Evolutionary conservation across 2,113 vertebrate genomes (phyloP).

Genomic region (Romanogobio albipinnatus): DNA sequence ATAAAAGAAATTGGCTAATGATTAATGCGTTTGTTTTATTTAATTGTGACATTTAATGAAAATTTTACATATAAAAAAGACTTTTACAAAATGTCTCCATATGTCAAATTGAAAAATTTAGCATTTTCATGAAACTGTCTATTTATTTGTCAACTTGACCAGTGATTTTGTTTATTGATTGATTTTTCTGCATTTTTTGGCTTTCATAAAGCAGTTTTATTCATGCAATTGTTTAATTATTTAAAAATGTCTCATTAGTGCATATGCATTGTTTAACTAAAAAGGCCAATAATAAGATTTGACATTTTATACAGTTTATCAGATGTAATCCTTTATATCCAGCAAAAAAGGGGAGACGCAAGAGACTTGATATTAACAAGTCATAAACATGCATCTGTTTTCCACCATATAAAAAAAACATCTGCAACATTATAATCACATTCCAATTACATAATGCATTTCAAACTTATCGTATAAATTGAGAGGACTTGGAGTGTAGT

Average conservation of each 20-base stretch:
- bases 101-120: no score
- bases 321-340: background rate
- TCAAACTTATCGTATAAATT: background rate
- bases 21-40: no score
- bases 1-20: no score
- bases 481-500: background rate
- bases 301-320: background rate
- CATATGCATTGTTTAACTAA: background rate
- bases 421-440: conserved; percentile 18
- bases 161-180: background rate
- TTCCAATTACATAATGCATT: conserved; percentile 8
- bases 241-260: background rate
- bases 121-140: no score
- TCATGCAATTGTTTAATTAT: background rate
- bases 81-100: no score
- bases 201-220: background rate
- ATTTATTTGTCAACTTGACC: background rate
- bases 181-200: background rate
- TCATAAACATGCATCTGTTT: conserved; percentile 19
- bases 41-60: no score
- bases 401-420: conserved; percentile 3
- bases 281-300: background rate
- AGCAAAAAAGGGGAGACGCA: background rate
- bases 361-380: background rate
- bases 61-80: no score